Evolutionary conservation across 2,888 invertebrate species (phyloP), one percentile per base, ranked within the genome.

Genomic region (Melieria picta): DNA sequence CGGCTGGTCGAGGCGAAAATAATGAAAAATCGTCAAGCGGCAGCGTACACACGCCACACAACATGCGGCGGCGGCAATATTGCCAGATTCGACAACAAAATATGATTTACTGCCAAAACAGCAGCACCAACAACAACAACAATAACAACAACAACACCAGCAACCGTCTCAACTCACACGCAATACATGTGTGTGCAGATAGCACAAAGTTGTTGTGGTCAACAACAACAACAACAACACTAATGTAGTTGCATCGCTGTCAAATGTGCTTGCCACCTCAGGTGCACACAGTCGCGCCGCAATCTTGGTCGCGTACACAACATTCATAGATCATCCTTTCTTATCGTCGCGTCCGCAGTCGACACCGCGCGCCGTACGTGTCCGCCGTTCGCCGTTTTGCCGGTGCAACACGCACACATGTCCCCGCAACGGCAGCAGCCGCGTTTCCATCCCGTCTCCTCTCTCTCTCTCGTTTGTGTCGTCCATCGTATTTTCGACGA

Each of bases 91-190:
- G 74, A 75, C 75, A 75, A 72, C 66, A 64, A 72, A 75, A 74
- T 74, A 75, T 75, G 75, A 75, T 75, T 75, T 75, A 75, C 72
- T 57, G 67, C 72, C 75, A 75, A 75, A 73, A 71, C 68, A 72
- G 63, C 72, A 56, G 61, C 60, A 63, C n/a, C 62, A 57, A 57
- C 57, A 57, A n/a, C n/a, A n/a, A 13, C 57, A 10, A 56, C 60
- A 42, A 1, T 60, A 9, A 13, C 42, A 50, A 10, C 50, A 50
- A 11, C 50, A 45, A 60, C 69, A 16, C 43, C 46, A 56, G 60
- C 50, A n/a, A 48, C 46, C 11, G 46, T 60, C 58, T 62, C 61
- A 58, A 42, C 61, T 69, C 67, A 62, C 68, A 30, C 30, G 30
- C 30, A 30, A 30, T 30, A 2, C 30, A 30, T 30, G 30, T 30